A percentile compares a stretch with the other conserved stretches of the same genome.
Conservation (phyloP, 2,888 invertebrate genomes). For the Epirrhoe tristata region DNA sequence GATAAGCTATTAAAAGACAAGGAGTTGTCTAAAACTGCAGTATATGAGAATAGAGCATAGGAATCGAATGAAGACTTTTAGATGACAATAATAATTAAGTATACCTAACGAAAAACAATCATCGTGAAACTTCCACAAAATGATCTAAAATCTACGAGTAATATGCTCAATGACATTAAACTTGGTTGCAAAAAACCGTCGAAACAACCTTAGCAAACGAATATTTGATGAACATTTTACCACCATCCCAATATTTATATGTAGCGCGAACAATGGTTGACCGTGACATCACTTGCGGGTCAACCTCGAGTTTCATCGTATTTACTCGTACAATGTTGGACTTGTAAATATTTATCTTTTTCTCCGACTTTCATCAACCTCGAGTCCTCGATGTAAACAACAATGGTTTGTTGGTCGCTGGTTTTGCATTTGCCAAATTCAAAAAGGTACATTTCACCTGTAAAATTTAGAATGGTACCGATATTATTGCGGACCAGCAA, state of each 20-base stretch:
- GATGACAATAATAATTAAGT: neutral
- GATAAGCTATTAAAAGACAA: constrained; percentile 2
- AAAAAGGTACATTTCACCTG: neutral
- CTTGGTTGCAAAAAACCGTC: neutral
- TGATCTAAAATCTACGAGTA: neutral
- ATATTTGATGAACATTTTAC: constrained; percentile 7
- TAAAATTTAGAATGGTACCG: neutral
- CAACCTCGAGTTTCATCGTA: constrained; percentile 27
- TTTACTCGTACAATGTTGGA: constrained; percentile 24
- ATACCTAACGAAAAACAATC: neutral
- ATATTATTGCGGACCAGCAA: constrained; percentile 27
- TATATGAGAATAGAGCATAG: too few species aligned
- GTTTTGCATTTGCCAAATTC: constrained; percentile 9
- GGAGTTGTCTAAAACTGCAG: neutral
- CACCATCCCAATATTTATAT: constrained; percentile 12
- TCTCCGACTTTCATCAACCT: constrained; percentile 32
- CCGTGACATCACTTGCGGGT: constrained; percentile 34
- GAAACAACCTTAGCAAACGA: neutral
- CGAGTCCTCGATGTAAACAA: constrained; percentile 20
- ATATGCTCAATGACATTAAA: neutral
- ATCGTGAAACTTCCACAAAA: neutral
- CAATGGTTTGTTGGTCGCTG: constrained; percentile 26
- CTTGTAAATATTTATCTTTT: constrained; percentile 37
- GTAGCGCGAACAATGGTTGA: constrained; percentile 27
- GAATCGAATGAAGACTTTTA: neutral